Base-by-base conservation (phyloP, 2,113 vertebrate genomes). In the Mirza zaza region DNA sequence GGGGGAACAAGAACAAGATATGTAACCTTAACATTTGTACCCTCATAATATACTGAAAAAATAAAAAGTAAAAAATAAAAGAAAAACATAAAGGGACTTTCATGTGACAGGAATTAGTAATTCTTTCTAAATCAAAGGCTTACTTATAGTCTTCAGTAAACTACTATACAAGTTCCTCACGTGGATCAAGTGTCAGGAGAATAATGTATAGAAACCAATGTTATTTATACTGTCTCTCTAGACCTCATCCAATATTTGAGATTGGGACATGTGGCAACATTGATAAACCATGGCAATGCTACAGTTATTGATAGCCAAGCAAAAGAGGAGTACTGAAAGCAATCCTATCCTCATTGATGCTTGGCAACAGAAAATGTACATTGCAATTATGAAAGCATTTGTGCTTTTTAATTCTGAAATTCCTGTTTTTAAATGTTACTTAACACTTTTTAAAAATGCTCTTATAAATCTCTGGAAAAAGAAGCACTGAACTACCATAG, bases 101-200 rank as follows among this genome's bases (percentile, higher is more conserved):
- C 81, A 87, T 90, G 27, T 13, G 70, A 50, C 27, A 42, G 27
- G 20, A 71, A 20, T 67, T 45, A n/a, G 15, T 13, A 91, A 87
- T 61, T 57, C 17, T 83, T 83, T 63, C 17, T 80, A 90, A 75
- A 88, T 50, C 59, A 84, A 90, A 80, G 9, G 10, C 29, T 81
- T 81, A 67, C 48, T 34, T 79, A 6, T 29, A 17, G 8, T 21
- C 75, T 4, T 73, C 20, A 80, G 32, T 20, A 57, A 42, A 79
- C 25, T 45, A 83, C 17, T 83, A 4, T 14, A 25, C 23, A 75
- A 29, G 2, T 48, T 84, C 84, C 34, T 91, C 39, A 71, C 3
- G 59, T 23, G 50, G 67, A 55, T 68, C 8, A 52, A 59, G 6
- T 59, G 21, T 50, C 18, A 48, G 34, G 15, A 61, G 39, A 75